Percentiles rank a stretch among this genome's conserved stretches.
Conservation (phyloP, 2,113 vertebrate species). For the Syngnathus scovelli region DNA sequence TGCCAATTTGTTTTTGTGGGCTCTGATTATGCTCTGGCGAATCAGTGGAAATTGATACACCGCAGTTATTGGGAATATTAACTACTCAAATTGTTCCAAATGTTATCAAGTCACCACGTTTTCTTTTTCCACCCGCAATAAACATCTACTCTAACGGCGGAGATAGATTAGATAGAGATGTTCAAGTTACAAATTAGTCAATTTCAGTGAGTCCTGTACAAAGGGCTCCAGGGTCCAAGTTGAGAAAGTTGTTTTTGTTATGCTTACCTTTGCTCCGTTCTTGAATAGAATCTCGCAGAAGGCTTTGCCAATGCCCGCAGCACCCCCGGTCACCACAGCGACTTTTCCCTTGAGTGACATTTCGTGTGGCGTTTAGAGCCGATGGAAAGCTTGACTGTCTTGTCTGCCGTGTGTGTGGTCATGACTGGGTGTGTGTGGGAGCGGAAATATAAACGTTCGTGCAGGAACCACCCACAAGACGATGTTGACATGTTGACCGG, state of each 20-base stretch:
- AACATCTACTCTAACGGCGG: no score
- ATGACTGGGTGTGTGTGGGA: not conserved
- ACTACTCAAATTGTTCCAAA: no score
- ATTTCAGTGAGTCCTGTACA: not conserved
- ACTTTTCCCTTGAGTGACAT: constrained; percentile 46
- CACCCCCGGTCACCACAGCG: constrained; percentile 62
- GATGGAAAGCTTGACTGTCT: not conserved
- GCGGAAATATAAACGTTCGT: not conserved
- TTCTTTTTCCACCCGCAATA: no score
- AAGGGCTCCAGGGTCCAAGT: not conserved
- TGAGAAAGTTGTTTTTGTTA: not conserved
- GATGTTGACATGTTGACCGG: not conserved
- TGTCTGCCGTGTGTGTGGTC: not conserved
- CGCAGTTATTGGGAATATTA: no score
- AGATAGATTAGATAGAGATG: no score
- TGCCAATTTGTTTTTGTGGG: no score
- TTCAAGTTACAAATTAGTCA: not conserved
- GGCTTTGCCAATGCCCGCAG: constrained; percentile 56
- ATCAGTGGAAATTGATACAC: no score
- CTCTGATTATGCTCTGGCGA: no score
- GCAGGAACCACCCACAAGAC: constrained; percentile 11
- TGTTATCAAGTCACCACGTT: no score
- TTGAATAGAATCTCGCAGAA: constrained; percentile 51
- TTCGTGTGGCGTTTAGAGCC: not conserved
- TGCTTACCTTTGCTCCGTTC: constrained; percentile 61